Base-by-base conservation (phyloP, 2,797 vertebrate genomes). In the Pygocentrus nattereri region DNA sequence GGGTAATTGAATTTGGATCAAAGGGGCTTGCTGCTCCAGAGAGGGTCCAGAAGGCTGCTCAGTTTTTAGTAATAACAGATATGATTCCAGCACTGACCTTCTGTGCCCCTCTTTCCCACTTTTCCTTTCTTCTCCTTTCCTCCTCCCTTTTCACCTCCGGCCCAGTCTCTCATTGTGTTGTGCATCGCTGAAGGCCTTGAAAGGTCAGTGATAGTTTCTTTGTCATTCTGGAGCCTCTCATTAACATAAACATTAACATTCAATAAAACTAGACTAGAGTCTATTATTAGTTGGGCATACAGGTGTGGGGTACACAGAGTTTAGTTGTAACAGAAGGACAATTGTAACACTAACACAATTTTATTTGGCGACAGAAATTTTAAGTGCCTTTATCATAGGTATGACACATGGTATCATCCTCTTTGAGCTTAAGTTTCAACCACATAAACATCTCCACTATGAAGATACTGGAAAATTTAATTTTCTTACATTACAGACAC, bases 51-150 rank as follows among this genome's bases (percentile, higher is more conserved):
- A 85, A 87, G 88, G 79, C 85, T 30, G 82, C 85, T 91, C 76
- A 65, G 87, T 91, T 92, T 93, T 92, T 90, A 92, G 89, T 89
- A 91, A 93, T 91, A 93, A 91, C 89, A 91, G 87, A 90, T 90
- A 91, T 30, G 80, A 86, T 91, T 92, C 89, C 89, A 75, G 90
- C 81, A 13, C 74, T 92, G 88, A 91, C 88, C 90, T 86, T 85
- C 50, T 12, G 23, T 77, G 74, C 27, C 70, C 64, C 76, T 85
- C 80, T 44, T 49, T 16, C 52, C 62, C 64, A 19, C 50, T 59
- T 23, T 10, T 71, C 41, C 21, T 18, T 62, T 65, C 47, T 59
- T 47, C 52, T 64, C 13, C 21, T 76, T 68, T 71, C 18, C 44
- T 27, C 54, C 65, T 69, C 19, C 21, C n/a, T 23, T 25, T 5